Percentiles rank a stretch among this genome's conserved stretches.
Conservation (phyloP, 2,888 invertebrate genomes). For the Synanthedon vespiformis region DNA sequence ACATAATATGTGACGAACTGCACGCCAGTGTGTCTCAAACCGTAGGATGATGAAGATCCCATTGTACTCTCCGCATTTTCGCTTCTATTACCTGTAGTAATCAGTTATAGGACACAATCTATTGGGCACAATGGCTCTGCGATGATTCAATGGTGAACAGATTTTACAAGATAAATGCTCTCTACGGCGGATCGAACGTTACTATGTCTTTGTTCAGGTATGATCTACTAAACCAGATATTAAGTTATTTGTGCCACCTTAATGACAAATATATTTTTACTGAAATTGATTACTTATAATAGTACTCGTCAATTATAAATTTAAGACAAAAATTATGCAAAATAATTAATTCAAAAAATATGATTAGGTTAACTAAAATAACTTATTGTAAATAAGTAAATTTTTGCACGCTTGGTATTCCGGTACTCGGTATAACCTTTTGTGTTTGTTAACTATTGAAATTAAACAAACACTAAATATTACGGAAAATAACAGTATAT, state of each 20-base stretch:
- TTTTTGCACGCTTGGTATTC: too few species aligned
- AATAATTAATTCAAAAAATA: too few species aligned
- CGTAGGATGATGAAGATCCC: conserved; percentile 23
- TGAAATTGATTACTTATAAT: too few species aligned
- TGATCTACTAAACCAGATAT: conserved; percentile 7
- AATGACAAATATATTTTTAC: too few species aligned
- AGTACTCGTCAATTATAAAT: too few species aligned
- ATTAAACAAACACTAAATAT: too few species aligned
- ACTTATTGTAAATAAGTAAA: too few species aligned
- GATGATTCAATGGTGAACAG: conserved; percentile 31
- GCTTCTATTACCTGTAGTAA: conserved; percentile 56
- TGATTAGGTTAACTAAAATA: too few species aligned
- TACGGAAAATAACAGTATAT: too few species aligned
- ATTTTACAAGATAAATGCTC: conserved; percentile 50
- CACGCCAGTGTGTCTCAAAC: background rate
- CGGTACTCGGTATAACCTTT: too few species aligned
- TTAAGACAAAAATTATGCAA: too few species aligned
- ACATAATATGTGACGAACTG: background rate
- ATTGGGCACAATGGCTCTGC: conserved; percentile 42
- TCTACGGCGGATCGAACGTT: conserved; percentile 5
- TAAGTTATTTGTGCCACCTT: background rate
- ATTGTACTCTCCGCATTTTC: conserved; percentile 32
- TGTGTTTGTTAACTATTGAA: too few species aligned
- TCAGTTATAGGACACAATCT: conserved; percentile 38
- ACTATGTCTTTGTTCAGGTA: conserved; percentile 14